Evolutionary conservation across 2,888 invertebrate genomes (phyloP).

Genomic region (Asteroscopus sphinx): DNA sequence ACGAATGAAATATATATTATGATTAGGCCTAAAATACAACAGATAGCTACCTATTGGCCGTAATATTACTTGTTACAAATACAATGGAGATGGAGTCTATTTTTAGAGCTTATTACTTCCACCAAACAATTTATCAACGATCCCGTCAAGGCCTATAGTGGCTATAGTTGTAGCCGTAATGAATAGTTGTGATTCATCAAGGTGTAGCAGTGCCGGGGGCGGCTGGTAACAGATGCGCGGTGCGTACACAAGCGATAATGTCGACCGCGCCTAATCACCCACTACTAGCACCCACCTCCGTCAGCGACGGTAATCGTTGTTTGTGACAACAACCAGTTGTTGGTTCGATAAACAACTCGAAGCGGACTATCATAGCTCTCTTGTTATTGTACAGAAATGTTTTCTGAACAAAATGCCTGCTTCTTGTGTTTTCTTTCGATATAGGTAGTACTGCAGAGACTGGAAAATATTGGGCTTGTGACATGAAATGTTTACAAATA

Average conservation of each 20-base stretch:
- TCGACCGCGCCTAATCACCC: not conserved
- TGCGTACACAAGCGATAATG: conserved; percentile 8
- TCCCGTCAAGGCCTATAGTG: conserved; percentile 1
- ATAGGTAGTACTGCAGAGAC: conserved; percentile 27
- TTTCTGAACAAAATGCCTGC: conserved; percentile 28
- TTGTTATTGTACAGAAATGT: conserved; percentile 41
- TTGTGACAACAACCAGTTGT: conserved; percentile 35
- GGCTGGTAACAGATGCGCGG: conserved; percentile 16
- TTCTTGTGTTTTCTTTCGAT: conserved; percentile 44
- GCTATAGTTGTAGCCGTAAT: conserved; percentile 15
- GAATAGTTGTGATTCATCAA: conserved; percentile 22
- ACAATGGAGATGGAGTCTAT: conserved; percentile 12
- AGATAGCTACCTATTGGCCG: not conserved
- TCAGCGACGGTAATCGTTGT: conserved; percentile 20
- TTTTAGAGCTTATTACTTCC: conserved; percentile 17
- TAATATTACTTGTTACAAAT: conserved; percentile 1
- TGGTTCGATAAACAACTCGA: conserved; percentile 29
- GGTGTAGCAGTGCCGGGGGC: conserved; percentile 7
- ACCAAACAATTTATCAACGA: conserved; percentile 13
- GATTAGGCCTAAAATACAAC: conserved; percentile 11
- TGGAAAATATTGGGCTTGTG: conserved; percentile 30
- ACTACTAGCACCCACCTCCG: not conserved
- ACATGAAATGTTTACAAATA: conserved; percentile 47
- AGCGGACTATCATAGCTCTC: conserved; percentile 16
- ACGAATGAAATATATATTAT: conserved; percentile 24